Base-by-base conservation (phyloP, 1,140 invertebrate species). In the Drosophila kanapiae region DNA sequence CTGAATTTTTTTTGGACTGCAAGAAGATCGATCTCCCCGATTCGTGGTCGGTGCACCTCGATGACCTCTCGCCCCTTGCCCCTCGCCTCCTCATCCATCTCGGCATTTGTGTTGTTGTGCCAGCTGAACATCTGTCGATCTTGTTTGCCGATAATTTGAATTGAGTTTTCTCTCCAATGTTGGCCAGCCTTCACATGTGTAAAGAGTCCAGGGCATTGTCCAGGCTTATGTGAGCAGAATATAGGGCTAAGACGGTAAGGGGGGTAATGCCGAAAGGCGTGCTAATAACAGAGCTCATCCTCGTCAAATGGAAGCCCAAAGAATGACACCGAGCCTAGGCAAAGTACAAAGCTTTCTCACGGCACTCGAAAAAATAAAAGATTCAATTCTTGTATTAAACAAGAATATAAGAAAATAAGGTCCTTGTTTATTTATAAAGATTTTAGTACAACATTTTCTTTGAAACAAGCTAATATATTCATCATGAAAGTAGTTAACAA, bases 71-170 rank as follows among this genome's bases (percentile, higher is more conserved):
- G 35, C 27, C 38, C 38, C 49, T 45, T 31, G 14, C 11, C 62
- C 56, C 38, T 35, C 9, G 16, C 13, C 48, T 18, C 31, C 33
- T 14, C 2, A 38, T 23, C 13, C 40, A 60, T 40, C 40, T 35
- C 10, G 47, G 53, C 49, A 57, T 74, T 75, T 82, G 48, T 79
- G 65, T 75, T 82, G 65, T 68, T 75, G 65, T 76, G 80, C 65
- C 76, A 69, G 85, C 57, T 85, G 85, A 90, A 90, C 85, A 90
- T 90, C 85, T 90, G 85, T 90, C 85, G 85, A 90, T 90, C 85
- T 90, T 90, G 86, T 90, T 69, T 69, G 78, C 67, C 86, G 85
- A 90, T 90, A 90, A 90, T 90, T 90, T 90, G 85, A 90, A 90
- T 90, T 90, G 85, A 90, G 85, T 90, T 90, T 91, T 90, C 86